Base-by-base conservation (phyloP, 2,113 vertebrate species). In the Oxyruncus cristatus region DNA sequence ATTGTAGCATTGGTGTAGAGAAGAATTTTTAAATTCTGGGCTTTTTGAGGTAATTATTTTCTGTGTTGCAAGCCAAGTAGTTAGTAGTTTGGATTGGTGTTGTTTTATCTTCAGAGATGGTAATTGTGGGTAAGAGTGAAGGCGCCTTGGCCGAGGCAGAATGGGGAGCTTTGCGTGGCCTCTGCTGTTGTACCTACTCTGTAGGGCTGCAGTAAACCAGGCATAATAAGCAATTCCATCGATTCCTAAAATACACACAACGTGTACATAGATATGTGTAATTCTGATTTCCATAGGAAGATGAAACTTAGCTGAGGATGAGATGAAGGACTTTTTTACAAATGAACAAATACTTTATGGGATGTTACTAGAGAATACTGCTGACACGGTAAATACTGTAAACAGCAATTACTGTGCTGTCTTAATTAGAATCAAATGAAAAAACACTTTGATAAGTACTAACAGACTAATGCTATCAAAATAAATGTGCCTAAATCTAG, bases 381-480 rank as follows among this genome's bases (percentile, higher is more conserved):
- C 22, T 90, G 59, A 42, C 39, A 56, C 18, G 22, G 58, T 59
- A 37, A 59, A 59, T 59, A 35, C 58, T 62, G 37, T 67, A 70
- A 93, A 55, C 56, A 41, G 21, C 33, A 83, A 61, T 44, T 72
- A 58, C 50, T 82, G 5, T 87, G 37, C 32, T 49, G 32, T 70
- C 37, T 65, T 52, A 19, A 30, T 70, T 88, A 92, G 89, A 95
- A 85, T 77, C 6, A 8, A 24, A 39, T 35, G 11, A 28, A 77
- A 42, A 76, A 77, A 59, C 35, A 35, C 14, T 74, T 80, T 5
- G 7, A 27, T 67, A 81, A 86, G 47, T 86, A 92, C 49, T 95
- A 93, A 94, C 79, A 86, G 78, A 77, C 56, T 93, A 93, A 87
- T 84, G 42, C 35, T 86, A 12, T 85, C 62, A 85, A 85, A 95